These are phyloP conservation scores for Molossus alvarezi DNA, from an alignment of 2,797 vertebrate genomes.

Conservation along the genomic window DNA sequence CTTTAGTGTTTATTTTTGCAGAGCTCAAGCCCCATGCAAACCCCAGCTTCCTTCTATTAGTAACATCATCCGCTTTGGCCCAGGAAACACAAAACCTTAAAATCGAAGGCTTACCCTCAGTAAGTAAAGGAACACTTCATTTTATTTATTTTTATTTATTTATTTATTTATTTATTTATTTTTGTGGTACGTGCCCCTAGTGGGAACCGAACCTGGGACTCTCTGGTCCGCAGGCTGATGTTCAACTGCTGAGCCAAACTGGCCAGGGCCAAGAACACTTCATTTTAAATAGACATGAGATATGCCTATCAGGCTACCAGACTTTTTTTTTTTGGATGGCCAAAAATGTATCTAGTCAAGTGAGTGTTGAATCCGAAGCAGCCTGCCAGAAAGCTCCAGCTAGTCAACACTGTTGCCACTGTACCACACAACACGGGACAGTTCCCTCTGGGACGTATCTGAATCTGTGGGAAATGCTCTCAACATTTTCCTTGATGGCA, in stretches of 20 bases:
- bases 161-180: too few species aligned
- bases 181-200: too few species aligned
- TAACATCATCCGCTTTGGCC: background rate
- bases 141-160: background rate
- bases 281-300: background rate
- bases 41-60: constrained; percentile 26
- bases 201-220: too few species aligned
- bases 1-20: constrained; percentile 10
- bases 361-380: background rate
- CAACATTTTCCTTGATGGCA: background rate
- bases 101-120: constrained; percentile 32
- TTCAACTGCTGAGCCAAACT: too few species aligned
- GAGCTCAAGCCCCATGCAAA: background rate
- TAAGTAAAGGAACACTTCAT: background rate
- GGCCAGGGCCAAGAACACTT: background rate
- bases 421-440: background rate
- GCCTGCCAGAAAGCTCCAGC: background rate
- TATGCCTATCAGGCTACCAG: background rate
- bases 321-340: background rate
- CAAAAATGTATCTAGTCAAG: background rate
- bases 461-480: background rate
- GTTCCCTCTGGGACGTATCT: background rate
- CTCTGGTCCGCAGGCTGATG: too few species aligned
- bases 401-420: background rate
- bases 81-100: constrained; percentile 72